Base-by-base conservation (phyloP, 2,888 invertebrate genomes). In the Limnephilus marmoratus region DNA sequence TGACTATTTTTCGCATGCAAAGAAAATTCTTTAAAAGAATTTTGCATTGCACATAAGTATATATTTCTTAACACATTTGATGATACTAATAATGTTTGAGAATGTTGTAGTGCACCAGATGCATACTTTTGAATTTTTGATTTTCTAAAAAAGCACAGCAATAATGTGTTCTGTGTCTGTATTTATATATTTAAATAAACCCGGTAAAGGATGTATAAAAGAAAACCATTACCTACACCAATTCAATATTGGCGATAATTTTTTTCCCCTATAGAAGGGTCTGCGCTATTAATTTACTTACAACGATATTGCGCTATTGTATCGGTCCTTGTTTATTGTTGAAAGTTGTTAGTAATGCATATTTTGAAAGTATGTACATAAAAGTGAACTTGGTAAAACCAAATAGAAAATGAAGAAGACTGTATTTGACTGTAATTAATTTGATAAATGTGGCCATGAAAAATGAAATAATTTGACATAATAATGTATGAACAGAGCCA, bases 341-440 rank as follows among this genome's bases (percentile, higher is more conserved):
- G 68, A 68, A 68, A 24, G 68, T 68, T 1, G 24, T 7, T 9
- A 24, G 68, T 68, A n/a, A 24, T 24, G n/a, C 24, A 68, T 68
- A n/a, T 68, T 68, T 68, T 68, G 68, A 68, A 68, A 53, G 53
- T 18, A 53, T 53, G 53, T 53, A 53, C 53, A 53, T 53, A 53
- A 53, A 53, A 68, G 68, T 68, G 68, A 68, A 24, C 5, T 24
- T 68, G 68, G 68, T 68, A 68, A 68, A 68, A 68, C 68, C 68
- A 68, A 68, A 24, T 24, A 68, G 24, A 68, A 68, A 68, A 68
- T 68, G 68, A 68, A 24, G 68, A 68, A 68, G 68, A 68, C 68
- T 68, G 24, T 83, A 24, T 83, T 83, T 83, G 83, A 83, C 41
- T 83, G 37, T 83, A 83, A 83, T 24, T 41, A 37, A 83, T 37